phyloP scores from a whole-genome alignment of 92 coral and sea anemone species.

The Anthopleura xanthogrammica region DNA sequence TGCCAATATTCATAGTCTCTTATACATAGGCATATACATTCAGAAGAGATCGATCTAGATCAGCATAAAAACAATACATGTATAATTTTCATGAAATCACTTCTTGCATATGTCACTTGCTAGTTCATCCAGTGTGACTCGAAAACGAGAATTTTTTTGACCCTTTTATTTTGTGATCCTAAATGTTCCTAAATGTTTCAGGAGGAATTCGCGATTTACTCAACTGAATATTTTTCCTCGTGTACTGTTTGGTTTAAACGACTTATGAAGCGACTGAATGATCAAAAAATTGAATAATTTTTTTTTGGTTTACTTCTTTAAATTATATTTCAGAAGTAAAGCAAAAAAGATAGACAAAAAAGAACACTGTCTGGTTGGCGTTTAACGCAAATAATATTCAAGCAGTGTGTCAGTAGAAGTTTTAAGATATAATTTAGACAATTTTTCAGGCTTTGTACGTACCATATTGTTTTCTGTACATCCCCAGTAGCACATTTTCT shows the following conservation, averaged over 20 bases:
- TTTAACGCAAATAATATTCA: neutral
- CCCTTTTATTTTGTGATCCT: neutral
- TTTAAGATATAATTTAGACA: neutral
- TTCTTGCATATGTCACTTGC: too few relatives aligned
- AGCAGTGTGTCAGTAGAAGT: neutral
- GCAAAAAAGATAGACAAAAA: too few relatives aligned
- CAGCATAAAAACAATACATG: neutral
- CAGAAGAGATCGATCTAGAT: neutral
- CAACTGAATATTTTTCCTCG: too few relatives aligned
- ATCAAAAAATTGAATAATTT: too few relatives aligned
- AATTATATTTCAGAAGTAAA: too few relatives aligned
- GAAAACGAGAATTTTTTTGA: neutral
- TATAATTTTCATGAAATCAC: too few relatives aligned
- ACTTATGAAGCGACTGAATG: neutral
- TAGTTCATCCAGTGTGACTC: neutral
- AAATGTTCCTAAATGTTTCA: too few relatives aligned
- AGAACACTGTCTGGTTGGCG: neutral
- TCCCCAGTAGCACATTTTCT: conserved; percentile 62
- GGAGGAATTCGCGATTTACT: too few relatives aligned
- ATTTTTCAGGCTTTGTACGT: neutral
- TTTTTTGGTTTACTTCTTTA: too few relatives aligned
- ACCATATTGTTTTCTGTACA: conserved; percentile 59
- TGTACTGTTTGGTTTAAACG: too few relatives aligned
- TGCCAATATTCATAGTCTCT: neutral
- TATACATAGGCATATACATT: neutral